Evolutionary conservation across 2,888 invertebrate genomes (phyloP), one percentile per base, ranked within the genome.

Genomic region (Phorcus lineatus): DNA sequence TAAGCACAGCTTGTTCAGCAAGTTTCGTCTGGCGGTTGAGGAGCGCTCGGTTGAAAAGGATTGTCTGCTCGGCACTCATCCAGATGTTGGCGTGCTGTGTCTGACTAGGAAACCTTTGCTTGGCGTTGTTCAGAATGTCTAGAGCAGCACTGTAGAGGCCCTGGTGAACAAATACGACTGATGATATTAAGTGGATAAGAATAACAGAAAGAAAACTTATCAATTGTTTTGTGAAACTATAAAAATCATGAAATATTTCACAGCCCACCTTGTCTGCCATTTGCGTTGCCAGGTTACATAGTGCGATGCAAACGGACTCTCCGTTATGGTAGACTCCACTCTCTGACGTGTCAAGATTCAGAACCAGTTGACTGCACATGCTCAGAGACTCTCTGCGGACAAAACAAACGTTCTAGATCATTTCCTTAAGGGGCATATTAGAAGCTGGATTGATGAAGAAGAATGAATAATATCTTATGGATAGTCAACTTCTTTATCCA

Each of bases 301-400:
- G 93, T 0, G 96, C 95, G 86, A 96, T 95, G 90, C 96, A 96
- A 17, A 95, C 94, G 16, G 96, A 95, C 86, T 96, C 95, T 0
- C 95, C 95, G 86, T 95, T 95, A 85, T 95, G 95, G 62, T 94
- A 94, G 3, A 93, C 87, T 2, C 92, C 91, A 74, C 90, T 90
- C 82, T 94, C 94, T 91, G 96, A 96, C 7, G 96, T 95, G 91
- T 97, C 96, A 24, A 96, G 94, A 87, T 96, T 95, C 0, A 98
- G 94, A 55, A 97, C 93, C 17, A 97, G 93, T 92, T 97, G 97
- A 76, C 96, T 95, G 92, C 95, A 96, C 53, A 97, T 94, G 0
- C 96, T 96, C 0, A 96, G 95, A 95, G 97, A 96, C 92, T 97
- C 96, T 0, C 93, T 93, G 82, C 47, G 1, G 47, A 47, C 9